These are phyloP conservation scores for Lycaon pictus DNA, from an alignment of 2,113 vertebrate genomes.

Conservation along the genomic window DNA sequence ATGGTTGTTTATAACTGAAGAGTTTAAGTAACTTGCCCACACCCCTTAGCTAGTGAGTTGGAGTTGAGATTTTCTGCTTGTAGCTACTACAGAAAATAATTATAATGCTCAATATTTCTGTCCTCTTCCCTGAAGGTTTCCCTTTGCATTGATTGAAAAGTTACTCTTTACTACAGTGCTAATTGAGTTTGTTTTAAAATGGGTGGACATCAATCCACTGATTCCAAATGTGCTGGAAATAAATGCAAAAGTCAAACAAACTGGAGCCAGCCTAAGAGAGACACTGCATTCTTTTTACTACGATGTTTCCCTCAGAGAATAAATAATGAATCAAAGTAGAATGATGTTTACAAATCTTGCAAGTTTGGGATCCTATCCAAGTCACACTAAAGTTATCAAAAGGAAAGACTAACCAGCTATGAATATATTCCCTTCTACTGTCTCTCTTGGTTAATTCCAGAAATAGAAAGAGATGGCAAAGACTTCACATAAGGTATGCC, in stretches of 20 bases:
- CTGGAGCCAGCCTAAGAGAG: neutral
- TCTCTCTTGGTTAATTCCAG: neutral
- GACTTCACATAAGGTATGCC: neutral
- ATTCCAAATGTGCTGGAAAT: neutral
- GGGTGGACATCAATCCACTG: neutral
- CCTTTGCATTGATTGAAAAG: neutral
- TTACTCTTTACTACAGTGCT: neutral
- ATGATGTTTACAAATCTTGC: neutral
- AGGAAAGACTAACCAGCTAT: neutral
- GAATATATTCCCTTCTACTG: neutral
- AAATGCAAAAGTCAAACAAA: conserved; percentile 1
- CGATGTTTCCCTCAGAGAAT: neutral
- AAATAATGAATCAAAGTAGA: conserved; percentile 51
- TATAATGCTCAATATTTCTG: neutral
- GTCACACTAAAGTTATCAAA: conserved; percentile 2
- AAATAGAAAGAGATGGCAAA: neutral
- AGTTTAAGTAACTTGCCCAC: neutral
- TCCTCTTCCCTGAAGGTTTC: neutral
- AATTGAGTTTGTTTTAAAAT: neutral
- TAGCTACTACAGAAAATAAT: neutral
- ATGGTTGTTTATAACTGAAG: neutral
- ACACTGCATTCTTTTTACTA: neutral
- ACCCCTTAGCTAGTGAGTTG: neutral
- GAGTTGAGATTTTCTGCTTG: neutral
- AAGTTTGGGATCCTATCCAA: neutral